Evolutionary conservation across 2,797 vertebrate genomes (phyloP).

Genomic region (Enteromius argenteus): DNA sequence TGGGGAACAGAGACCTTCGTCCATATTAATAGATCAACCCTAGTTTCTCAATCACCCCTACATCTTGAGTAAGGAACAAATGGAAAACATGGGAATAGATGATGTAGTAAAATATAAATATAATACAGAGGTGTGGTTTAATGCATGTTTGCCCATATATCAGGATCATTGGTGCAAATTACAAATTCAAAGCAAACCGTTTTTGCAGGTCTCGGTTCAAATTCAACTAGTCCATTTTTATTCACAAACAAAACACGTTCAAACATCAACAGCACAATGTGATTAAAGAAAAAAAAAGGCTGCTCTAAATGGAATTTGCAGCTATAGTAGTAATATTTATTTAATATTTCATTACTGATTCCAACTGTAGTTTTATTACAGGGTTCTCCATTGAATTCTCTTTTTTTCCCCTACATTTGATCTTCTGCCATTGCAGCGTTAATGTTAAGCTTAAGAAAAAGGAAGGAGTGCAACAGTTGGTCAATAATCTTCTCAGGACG

Average conservation of each 20-base stretch:
- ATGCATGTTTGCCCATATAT: background rate
- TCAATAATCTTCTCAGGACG: background rate
- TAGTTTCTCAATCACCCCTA: background rate
- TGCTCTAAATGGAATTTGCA: background rate
- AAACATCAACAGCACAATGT: background rate
- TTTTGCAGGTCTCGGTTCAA: background rate
- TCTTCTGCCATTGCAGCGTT: background rate
- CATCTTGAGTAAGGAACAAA: background rate
- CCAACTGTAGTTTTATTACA: background rate
- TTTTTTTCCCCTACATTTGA: background rate
- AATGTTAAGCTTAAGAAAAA: background rate
- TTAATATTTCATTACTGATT: background rate
- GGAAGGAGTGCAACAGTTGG: slow-evolving; percentile 5
- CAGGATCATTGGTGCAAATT: background rate
- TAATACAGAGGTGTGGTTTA: background rate
- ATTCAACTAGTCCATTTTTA: background rate
- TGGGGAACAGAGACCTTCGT: slow-evolving; percentile 11
- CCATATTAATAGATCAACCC: slow-evolving; percentile 18
- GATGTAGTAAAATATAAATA: background rate
- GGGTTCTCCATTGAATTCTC: background rate
- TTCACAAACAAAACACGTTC: background rate
- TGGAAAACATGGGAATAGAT: slow-evolving; percentile 20
- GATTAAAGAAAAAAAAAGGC: background rate
- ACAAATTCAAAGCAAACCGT: background rate
- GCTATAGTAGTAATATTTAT: background rate